Conservation (phyloP, 2,888 invertebrate species). For the Clepsis dumicolana region DNA sequence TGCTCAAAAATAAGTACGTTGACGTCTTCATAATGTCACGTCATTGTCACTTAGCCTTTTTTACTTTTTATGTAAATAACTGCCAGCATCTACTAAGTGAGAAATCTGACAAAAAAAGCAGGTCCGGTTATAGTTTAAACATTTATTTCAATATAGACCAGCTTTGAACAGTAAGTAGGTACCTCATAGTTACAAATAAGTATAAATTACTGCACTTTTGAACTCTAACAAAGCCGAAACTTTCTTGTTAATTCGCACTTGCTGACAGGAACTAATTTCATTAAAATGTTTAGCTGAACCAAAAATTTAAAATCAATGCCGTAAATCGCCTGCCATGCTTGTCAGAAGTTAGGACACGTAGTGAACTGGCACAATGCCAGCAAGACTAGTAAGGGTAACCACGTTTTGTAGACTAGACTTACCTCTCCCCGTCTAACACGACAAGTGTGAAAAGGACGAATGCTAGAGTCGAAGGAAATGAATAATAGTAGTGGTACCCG, state of each 20-base stretch:
- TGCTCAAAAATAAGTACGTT: slow-evolving; percentile 67
- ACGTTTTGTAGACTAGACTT: neutral
- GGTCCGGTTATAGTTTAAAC: neutral
- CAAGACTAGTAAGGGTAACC: neutral
- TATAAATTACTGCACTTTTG: neutral
- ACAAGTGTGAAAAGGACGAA: neutral
- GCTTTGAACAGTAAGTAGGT: neutral
- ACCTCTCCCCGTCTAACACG: neutral
- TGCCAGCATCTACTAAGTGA: neutral
- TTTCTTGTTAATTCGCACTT: neutral
- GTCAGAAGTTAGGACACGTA: slow-evolving; percentile 54
- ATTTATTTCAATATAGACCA: neutral
- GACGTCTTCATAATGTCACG: slow-evolving; percentile 60
- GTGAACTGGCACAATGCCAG: slow-evolving; percentile 54
- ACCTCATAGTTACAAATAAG: neutral
- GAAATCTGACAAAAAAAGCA: neutral
- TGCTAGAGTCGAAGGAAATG: neutral
- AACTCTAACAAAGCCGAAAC: neutral
- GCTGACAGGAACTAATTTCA: neutral
- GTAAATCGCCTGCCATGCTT: slow-evolving; percentile 52
- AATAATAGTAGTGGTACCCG: slow-evolving; percentile 3
- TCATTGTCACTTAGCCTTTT: slow-evolving; percentile 47
- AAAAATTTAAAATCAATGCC: slow-evolving; percentile 44
- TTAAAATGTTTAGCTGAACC: slow-evolving; percentile 11
- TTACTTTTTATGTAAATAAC: slow-evolving; percentile 19